Conservation (phyloP, 1,140 invertebrate species). For the Hetaerina americana region DNA sequence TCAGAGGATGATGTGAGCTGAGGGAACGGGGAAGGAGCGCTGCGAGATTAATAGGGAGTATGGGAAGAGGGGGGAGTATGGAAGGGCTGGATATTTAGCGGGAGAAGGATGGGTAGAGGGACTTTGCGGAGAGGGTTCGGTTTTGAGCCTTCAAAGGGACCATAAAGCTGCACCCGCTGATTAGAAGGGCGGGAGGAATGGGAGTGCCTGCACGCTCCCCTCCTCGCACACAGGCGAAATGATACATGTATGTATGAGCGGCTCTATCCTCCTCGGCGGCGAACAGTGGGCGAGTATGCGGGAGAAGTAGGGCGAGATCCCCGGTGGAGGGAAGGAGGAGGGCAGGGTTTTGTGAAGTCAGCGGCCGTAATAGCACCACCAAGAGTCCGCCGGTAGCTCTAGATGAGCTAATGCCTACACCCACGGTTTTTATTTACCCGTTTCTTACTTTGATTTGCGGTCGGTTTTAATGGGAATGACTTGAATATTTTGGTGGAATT, state of each 20-base stretch:
- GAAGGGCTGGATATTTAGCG: background rate
- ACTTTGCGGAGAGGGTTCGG: background rate
- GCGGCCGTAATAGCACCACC: too few species aligned
- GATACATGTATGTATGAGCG: background rate
- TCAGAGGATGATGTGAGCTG: too few species aligned
- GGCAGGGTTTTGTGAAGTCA: background rate
- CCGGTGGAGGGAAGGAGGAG: background rate
- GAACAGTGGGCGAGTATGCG: too few species aligned
- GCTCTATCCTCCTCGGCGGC: too few species aligned
- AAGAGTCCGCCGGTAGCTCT: background rate
- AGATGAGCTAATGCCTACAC: background rate
- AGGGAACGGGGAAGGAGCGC: too few species aligned
- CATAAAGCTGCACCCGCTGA: background rate
- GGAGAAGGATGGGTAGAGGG: background rate
- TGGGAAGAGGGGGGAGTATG: background rate
- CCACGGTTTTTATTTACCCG: too few species aligned
- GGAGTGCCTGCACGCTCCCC: background rate
- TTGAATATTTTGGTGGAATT: too few species aligned
- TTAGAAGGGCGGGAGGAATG: background rate
- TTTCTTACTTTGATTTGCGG: too few species aligned
- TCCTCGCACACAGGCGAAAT: background rate
- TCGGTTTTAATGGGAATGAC: too few species aligned
- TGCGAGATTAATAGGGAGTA: background rate
- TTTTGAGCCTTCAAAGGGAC: background rate
- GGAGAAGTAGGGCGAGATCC: too few species aligned